Conservation (phyloP, 1,140 invertebrate genomes). For the fruit fly (Drosophila melanogaster) region Release_6_plus_ISO1_MT NT_033779.5:18266001-18266500, state of each 20-base stretch:
- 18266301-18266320: background rate
- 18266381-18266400: constrained; percentile 7
- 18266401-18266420: constrained; percentile 7
- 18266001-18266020: constrained; percentile 14
- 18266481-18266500: constrained; percentile 42
- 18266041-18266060: background rate
- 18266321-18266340: constrained; percentile 1
- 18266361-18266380: constrained; percentile 33
- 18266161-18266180: too few relatives aligned
- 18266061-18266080: background rate
- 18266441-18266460: background rate
- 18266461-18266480: constrained; percentile 20
- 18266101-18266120: background rate
- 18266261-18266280: too few relatives aligned
- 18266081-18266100: background rate
- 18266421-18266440: constrained; percentile 8
- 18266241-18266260: too few relatives aligned
- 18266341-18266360: constrained; percentile 32
- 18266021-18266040: constrained; percentile 1
- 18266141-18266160: too few relatives aligned
- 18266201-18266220: too few relatives aligned
- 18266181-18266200: too few relatives aligned
- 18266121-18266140: background rate
- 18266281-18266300: too few relatives aligned
- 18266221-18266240: too few relatives aligned